Conservation (phyloP, 92 coral and sea anemone species). For the Montipora capitata region DNA sequence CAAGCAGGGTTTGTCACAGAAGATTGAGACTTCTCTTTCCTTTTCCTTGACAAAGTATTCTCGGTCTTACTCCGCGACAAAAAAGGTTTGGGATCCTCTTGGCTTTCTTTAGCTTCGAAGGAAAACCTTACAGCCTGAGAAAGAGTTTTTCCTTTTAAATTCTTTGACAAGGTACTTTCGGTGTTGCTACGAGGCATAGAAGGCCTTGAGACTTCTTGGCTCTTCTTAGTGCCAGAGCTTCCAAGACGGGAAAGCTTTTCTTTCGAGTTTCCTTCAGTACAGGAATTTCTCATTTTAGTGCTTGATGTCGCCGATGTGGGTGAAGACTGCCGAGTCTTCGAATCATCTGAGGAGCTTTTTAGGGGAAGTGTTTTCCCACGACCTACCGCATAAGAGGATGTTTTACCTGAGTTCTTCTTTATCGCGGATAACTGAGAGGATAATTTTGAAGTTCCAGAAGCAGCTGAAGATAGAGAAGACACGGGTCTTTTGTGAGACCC, state of each 20-base stretch:
- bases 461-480: not conserved
- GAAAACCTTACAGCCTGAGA: not conserved
- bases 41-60: too few relatives aligned
- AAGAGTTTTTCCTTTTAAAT: not conserved
- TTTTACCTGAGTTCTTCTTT: not conserved
- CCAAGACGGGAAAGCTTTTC: not conserved
- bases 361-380: not conserved
- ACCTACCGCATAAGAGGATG: constrained; percentile 1
- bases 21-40: too few relatives aligned
- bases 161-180: not conserved
- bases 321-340: not conserved
- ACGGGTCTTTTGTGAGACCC: constrained; percentile 8
- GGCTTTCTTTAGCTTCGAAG: not conserved
- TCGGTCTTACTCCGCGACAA: not conserved
- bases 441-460: not conserved
- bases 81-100: not conserved
- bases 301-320: not conserved
- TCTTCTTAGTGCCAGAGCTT: not conserved
- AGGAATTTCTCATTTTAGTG: not conserved
- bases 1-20: not conserved
- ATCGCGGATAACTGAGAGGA: constrained; percentile 6
- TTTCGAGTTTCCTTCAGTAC: not conserved
- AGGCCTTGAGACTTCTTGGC: not conserved
- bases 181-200: not conserved
- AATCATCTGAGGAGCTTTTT: not conserved